Percentiles rank a stretch among this genome's conserved stretches.
Evolutionary conservation across 1,140 invertebrate species (phyloP).

Genomic region (Lepidotrigona ventralis): DNA sequence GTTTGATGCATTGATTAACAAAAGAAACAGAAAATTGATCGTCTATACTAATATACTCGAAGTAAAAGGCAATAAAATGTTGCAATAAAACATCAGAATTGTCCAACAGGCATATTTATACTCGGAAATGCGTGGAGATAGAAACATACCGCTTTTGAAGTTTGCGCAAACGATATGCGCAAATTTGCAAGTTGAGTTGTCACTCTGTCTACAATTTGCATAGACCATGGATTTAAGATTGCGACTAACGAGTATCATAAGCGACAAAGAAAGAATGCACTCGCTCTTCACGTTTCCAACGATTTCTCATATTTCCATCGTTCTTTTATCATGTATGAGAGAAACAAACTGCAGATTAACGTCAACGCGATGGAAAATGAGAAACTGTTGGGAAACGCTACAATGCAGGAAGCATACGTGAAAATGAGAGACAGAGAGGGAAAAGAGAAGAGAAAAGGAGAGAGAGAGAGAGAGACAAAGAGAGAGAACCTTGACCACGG

Average conservation of each 20-base stretch:
- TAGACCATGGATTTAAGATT: constrained; percentile 24
- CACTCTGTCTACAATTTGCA: constrained; percentile 23
- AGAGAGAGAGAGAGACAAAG: constrained; percentile 17
- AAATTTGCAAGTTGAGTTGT: constrained; percentile 31
- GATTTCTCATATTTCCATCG: not conserved
- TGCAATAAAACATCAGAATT: not conserved
- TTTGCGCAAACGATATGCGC: constrained; percentile 28
- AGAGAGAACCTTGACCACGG: constrained; percentile 40
- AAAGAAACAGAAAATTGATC: not conserved
- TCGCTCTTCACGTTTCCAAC: not conserved
- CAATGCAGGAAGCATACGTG: not conserved
- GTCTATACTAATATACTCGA: not conserved
- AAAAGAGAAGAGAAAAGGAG: constrained; percentile 23
- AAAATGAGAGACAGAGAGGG: constrained; percentile 24
- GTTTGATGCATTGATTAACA: not conserved
- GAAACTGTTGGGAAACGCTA: not conserved
- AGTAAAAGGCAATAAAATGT: not conserved
- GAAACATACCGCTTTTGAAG: not conserved
- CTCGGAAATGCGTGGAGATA: constrained; percentile 20
- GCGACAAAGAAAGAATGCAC: constrained; percentile 25
- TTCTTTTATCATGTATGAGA: not conserved
- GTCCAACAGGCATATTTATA: not conserved
- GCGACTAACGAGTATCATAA: not conserved
- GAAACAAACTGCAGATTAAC: not conserved
- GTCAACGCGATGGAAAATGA: not conserved